Evolutionary conservation across 2,113 vertebrate genomes (phyloP).

Genomic region (Alethe diademata): DNA sequence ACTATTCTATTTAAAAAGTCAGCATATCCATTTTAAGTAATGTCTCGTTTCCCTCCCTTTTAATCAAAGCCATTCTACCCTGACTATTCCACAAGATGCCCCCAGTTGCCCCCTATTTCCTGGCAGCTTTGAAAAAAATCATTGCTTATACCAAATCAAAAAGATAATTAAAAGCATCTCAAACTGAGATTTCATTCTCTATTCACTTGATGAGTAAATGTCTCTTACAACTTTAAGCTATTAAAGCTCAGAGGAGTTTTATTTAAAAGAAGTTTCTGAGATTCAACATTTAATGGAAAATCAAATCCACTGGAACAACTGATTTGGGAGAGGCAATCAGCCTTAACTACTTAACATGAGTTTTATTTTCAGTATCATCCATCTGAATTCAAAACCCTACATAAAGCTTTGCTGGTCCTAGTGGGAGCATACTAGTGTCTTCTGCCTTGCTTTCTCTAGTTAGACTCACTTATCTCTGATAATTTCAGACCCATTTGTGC

Average conservation of each 20-base stretch:
- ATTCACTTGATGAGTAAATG: not conserved
- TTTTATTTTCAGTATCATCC: slow-evolving; percentile 28
- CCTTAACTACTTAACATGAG: not conserved
- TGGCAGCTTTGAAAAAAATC: slow-evolving; percentile 29
- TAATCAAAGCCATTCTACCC: slow-evolving; percentile 10
- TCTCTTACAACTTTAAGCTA: slow-evolving; percentile 35
- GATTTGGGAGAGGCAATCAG: slow-evolving; percentile 7
- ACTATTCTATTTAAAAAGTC: not conserved
- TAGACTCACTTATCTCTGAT: not conserved
- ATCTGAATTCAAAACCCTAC: not conserved
- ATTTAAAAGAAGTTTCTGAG: slow-evolving; percentile 5
- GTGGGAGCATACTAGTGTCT: not conserved
- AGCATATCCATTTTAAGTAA: not conserved
- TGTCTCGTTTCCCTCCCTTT: not conserved
- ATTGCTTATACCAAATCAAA: slow-evolving; percentile 34
- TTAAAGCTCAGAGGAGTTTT: slow-evolving; percentile 26
- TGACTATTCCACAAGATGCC: not conserved
- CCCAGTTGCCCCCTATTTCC: not conserved
- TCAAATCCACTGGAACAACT: slow-evolving; percentile 8
- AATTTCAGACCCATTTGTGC: not conserved
- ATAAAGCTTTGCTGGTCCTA: not conserved
- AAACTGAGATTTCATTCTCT: slow-evolving; percentile 26
- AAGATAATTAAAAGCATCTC: slow-evolving; percentile 54
- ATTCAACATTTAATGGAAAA: slow-evolving; percentile 2
- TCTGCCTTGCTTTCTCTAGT: not conserved